Evolutionary conservation across 1,140 invertebrate species (phyloP).

Genomic region (Asbolus verrucosus): DNA sequence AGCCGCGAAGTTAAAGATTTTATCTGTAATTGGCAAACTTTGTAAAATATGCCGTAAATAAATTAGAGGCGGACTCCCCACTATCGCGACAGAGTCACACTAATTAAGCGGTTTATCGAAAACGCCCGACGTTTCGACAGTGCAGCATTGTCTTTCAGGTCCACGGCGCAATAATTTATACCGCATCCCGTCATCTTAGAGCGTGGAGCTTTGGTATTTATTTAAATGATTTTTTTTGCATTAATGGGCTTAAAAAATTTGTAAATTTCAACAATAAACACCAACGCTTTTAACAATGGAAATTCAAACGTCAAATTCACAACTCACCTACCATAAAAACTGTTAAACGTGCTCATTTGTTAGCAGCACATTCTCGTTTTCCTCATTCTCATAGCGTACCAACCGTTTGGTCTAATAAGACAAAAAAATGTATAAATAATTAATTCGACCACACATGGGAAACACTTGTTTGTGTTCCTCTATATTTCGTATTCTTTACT

Average conservation of each 20-base stretch:
- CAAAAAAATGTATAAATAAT: conserved; percentile 36
- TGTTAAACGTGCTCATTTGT: not conserved
- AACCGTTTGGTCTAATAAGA: conserved; percentile 8
- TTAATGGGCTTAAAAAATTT: not conserved
- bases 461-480: conserved; percentile 21
- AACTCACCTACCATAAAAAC: conserved; percentile 5
- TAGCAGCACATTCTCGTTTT: conserved; percentile 13
- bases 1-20: conserved; percentile 17
- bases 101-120: conserved; percentile 18
- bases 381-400: conserved; percentile 24
- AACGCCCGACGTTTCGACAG: not conserved
- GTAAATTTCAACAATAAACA: conserved; percentile 1
- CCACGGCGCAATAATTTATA: not conserved
- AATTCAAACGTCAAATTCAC: not conserved
- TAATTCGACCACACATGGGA: conserved; percentile 36
- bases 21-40: conserved; percentile 38
- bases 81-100: not conserved
- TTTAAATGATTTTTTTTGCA: conserved; percentile 12
- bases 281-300: conserved; percentile 1
- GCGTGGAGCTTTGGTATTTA: not conserved
- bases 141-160: not conserved
- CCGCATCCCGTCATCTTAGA: not conserved
- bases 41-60: conserved; percentile 29
- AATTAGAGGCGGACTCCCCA: conserved; percentile 7
- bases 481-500: conserved; percentile 24